These are phyloP conservation scores for Papilio xuthus DNA, from an alignment of 1,140 invertebrate genomes.

Conservation along the genomic window DNA sequence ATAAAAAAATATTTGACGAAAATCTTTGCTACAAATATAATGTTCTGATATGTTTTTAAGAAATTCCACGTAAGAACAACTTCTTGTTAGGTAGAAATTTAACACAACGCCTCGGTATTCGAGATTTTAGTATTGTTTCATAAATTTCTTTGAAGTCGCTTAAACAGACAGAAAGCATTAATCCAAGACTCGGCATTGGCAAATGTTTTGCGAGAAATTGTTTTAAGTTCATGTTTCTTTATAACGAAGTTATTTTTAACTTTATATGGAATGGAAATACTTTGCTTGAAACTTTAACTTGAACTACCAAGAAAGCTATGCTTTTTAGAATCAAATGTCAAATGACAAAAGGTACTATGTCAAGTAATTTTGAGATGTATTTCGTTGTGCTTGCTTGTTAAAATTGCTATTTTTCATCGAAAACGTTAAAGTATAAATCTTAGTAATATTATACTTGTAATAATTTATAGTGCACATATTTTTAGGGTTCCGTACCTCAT, in stretches of 20 bases:
- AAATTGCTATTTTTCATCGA: no score
- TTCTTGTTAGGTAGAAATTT: neutral
- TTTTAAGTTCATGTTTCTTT: neutral
- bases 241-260: neutral
- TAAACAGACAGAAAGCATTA: neutral
- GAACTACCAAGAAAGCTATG: neutral
- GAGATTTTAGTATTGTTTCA: neutral
- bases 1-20: no score
- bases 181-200: neutral
- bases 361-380: no score
- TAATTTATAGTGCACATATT: no score
- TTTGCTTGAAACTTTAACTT: neutral
- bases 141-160: slow-evolving; percentile 1
- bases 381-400: no score
- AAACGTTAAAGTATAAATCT: no score
- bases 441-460: no score
- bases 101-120: neutral
- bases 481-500: no score
- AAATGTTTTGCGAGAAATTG: neutral
- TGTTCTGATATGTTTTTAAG: no score
- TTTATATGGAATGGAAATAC: neutral
- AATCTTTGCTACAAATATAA: no score
- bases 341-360: neutral
- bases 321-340: neutral
- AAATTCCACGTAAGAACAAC: neutral